Evolutionary conservation across 2,113 vertebrate species (phyloP).

Genomic region (Colossoma macropomum): DNA sequence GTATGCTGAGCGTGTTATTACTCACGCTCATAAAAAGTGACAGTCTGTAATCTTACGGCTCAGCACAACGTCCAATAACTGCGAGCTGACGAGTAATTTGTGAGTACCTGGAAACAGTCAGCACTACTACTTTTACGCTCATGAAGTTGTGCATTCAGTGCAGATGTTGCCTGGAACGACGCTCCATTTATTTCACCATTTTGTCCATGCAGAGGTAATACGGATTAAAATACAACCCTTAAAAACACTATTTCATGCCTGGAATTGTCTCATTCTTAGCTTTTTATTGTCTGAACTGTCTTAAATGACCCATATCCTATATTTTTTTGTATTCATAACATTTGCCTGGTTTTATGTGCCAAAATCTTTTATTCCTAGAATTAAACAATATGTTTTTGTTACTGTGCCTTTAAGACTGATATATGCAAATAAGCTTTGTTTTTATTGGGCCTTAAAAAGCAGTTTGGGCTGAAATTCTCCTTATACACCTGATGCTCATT

Average conservation of each 20-base stretch:
- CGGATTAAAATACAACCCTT: slow-evolving; percentile 16
- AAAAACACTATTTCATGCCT: background rate
- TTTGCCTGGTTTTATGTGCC: background rate
- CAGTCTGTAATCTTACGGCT: slow-evolving; percentile 37
- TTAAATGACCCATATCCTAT: background rate
- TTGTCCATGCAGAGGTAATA: slow-evolving; percentile 23
- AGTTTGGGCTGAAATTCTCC: too few relatives aligned
- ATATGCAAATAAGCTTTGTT: too few relatives aligned
- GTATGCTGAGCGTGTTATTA: slow-evolving; percentile 38
- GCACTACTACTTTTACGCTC: slow-evolving; percentile 11
- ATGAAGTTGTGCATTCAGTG: slow-evolving; percentile 18
- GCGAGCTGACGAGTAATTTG: slow-evolving; percentile 35
- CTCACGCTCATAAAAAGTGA: slow-evolving; percentile 47
- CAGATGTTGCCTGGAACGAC: slow-evolving; percentile 19
- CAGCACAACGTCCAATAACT: slow-evolving; percentile 32
- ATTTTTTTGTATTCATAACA: background rate
- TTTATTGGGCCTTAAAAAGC: too few relatives aligned
- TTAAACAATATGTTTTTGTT: too few relatives aligned
- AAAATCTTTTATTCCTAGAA: background rate
- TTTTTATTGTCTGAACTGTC: background rate
- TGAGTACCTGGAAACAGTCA: slow-evolving; percentile 34
- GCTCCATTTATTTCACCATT: background rate
- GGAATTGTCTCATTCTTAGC: background rate
- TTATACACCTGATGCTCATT: too few relatives aligned
- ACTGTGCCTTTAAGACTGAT: too few relatives aligned